These are phyloP conservation scores for Didymodactylos carnosus DNA, from an alignment of 2,888 invertebrate genomes.

Conservation along the genomic window DNA sequence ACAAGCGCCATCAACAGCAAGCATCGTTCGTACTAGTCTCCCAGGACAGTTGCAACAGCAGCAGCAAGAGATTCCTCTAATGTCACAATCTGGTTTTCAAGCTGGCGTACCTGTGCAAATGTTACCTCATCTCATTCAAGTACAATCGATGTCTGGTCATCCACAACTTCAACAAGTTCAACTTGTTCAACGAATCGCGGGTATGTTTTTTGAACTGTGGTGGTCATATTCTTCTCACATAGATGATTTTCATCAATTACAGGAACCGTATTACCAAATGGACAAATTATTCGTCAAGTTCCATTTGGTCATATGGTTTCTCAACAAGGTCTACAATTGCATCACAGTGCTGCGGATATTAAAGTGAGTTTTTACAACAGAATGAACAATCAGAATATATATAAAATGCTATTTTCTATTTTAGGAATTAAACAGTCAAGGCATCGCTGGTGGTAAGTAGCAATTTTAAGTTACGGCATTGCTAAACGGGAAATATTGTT, in stretches of 20 bases:
- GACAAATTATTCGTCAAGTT: not conserved
- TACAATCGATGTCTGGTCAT: not conserved
- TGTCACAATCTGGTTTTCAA: not conserved
- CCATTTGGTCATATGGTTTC: not conserved
- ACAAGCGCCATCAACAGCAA: not conserved
- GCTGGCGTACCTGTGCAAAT: not conserved
- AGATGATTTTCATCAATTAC: not conserved
- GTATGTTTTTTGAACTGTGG: too few species aligned
- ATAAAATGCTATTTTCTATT: not conserved
- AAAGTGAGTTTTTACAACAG: not conserved
- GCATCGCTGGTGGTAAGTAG: not conserved
- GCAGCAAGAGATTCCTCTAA: too few species aligned
- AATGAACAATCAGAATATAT: not conserved
- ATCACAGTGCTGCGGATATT: not conserved
- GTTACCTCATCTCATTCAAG: not conserved
- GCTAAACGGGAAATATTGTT: too few species aligned
- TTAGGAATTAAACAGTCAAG: not conserved
- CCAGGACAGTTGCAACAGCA: too few species aligned
- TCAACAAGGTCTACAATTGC: not conserved
- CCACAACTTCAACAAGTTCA: not conserved
- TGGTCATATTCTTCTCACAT: too few species aligned
- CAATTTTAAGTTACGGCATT: too few species aligned
- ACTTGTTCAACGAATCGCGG: not conserved
- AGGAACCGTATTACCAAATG: not conserved
- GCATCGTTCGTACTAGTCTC: not conserved